A percentile compares a stretch with the other conserved stretches of the same genome.
phyloP scores from a whole-genome alignment of 1,140 invertebrate species.

The Bombus cullumanus region DNA sequence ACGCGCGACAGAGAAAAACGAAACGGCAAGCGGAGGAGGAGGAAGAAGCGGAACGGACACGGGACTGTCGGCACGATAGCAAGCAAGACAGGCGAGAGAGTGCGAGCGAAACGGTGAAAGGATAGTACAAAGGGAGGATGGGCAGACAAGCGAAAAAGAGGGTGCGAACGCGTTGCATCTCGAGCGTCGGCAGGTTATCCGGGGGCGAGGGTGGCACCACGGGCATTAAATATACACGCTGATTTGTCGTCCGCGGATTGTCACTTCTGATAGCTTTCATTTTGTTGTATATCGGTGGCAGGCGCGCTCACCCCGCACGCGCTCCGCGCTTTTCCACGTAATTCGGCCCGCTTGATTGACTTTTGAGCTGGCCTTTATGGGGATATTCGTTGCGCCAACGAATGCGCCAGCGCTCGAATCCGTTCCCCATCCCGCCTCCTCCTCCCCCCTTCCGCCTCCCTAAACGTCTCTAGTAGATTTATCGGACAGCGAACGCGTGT shows the following conservation, averaged over 20 bases:
- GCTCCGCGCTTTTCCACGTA: constrained; percentile 70
- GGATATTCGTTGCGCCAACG: constrained; percentile 61
- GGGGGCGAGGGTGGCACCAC: constrained; percentile 63
- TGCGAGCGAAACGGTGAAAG: not conserved
- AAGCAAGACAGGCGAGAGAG: not conserved
- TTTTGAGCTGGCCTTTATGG: constrained; percentile 71
- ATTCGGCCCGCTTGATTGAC: constrained; percentile 72
- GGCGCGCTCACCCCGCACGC: constrained; percentile 49
- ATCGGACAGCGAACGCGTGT: constrained; percentile 55
- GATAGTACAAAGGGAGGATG: not conserved
- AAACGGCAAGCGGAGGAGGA: constrained; percentile 4
- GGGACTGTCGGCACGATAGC: no score
- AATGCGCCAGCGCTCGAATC: constrained; percentile 7
- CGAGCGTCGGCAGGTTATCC: constrained; percentile 63
- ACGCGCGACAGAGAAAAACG: constrained; percentile 51
- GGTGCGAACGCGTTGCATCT: constrained; percentile 62
- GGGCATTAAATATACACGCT: constrained; percentile 80
- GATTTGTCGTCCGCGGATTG: constrained; percentile 80
- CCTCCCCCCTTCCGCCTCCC: not conserved
- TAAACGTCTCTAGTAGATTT: constrained; percentile 58
- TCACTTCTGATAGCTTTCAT: constrained; percentile 79
- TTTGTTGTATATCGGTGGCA: constrained; percentile 72
- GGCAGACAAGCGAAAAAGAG: not conserved
- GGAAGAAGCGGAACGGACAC: not conserved
- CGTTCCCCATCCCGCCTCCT: constrained; percentile 18